Base-by-base conservation (phyloP, 2,888 invertebrate genomes). In the Eudasyphora cyanicolor region DNA sequence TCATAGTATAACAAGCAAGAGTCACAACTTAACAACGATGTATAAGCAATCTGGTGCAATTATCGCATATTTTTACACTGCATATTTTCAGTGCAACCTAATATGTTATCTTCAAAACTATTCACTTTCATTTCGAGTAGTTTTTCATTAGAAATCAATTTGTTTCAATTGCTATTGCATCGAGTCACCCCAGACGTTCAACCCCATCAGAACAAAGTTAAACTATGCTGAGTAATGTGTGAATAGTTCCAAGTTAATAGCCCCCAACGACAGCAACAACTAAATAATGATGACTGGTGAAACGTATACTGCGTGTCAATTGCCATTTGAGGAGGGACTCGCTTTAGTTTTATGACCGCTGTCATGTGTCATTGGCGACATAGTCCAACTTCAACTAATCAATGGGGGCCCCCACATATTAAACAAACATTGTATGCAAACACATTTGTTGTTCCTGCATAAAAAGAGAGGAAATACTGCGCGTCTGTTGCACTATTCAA, bases 91-190 rank as follows among this genome's bases (percentile, higher is more conserved):
- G 32, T 8, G 8, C 32, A 4, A 32, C 4, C 32, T 32, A 4
- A 32, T 32, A 32, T 8, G n/a, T 85, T 64, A 27, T 57, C 14
- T 5, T 27, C 24, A 57, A 57, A 57, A 14, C 45, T 21, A 24
- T 24, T 24, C 54, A 54, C 24, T 54, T 54, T 57, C 12, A 57
- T 54, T 14, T 45, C 54, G 64, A 67, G 6, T 5, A 35, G 19
- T 57, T 60, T 79, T 60, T 76, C 38, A 82, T 79, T 82, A 82
- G 69, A 79, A 79, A 76, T 79, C 73, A 79, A 82, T 82, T 79
- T 82, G 49, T 79, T 79, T 79, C 73, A 79, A 82, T 82, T 79
- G 69, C 42, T 10, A 27, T 57, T 57, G 57, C 57, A 24, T n/a
- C n/a, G n/a, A n/a, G 17, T 49, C 49, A 17, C 17, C 2, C 8